Conservation (phyloP, 1,140 invertebrate genomes). For the Acromyrmex heyeri region DNA sequence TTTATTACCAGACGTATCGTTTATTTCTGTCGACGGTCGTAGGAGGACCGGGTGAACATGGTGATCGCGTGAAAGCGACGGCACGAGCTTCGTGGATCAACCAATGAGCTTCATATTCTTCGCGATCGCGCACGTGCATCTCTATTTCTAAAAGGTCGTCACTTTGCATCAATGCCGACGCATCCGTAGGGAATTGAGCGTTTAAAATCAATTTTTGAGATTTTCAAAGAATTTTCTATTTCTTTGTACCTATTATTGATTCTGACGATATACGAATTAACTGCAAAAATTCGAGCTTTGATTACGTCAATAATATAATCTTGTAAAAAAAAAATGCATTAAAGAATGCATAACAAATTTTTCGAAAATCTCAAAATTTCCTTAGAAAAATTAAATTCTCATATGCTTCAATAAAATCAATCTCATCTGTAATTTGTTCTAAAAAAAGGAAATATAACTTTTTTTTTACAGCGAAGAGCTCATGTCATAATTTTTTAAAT, state of each 20-base stretch:
- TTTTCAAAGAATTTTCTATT: background rate
- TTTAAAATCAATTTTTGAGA: background rate
- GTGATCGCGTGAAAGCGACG: slow-evolving; percentile 67
- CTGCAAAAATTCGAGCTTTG: background rate
- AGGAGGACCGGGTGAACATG: slow-evolving; percentile 64
- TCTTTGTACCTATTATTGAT: background rate
- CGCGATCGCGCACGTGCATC: background rate
- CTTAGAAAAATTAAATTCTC: background rate
- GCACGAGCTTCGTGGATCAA: slow-evolving; percentile 40
- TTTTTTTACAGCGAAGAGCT: background rate
- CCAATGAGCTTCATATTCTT: slow-evolving; percentile 1
- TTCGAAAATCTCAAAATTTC: background rate
- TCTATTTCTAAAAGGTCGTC: slow-evolving; percentile 39
- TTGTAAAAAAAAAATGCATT: background rate
- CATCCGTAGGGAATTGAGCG: background rate
- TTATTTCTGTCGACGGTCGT: slow-evolving; percentile 74
- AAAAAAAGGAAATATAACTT: background rate
- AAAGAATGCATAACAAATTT: background rate
- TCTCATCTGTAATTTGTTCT: background rate
- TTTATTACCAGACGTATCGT: slow-evolving; percentile 72
- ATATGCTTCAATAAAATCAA: background rate
- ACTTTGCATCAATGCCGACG: background rate
- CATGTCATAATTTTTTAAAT: background rate
- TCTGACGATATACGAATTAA: background rate
- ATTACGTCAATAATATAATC: background rate